These are phyloP conservation scores for Trichoplusia ni DNA, from an alignment of 1,140 invertebrate genomes.

Conservation along the genomic window DNA sequence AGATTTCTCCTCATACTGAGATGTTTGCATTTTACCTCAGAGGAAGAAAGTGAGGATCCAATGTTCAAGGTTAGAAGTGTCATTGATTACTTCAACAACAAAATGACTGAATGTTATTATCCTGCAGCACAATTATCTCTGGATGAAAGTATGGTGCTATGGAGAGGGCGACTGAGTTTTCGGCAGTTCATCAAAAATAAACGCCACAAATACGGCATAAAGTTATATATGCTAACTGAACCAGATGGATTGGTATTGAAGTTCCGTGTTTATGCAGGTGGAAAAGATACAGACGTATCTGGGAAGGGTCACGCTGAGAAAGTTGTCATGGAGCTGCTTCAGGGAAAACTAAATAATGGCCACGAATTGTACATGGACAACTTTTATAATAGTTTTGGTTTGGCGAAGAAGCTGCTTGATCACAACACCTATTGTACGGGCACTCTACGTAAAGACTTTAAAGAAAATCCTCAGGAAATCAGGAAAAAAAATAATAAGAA, in stretches of 20 bases:
- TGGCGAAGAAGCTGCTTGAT: neutral
- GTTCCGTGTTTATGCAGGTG: neutral
- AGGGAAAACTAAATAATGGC: neutral
- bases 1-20: conserved; percentile 52
- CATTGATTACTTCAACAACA: conserved; percentile 53
- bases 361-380: neutral
- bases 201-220: neutral
- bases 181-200: neutral
- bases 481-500: neutral
- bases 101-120: conserved; percentile 47
- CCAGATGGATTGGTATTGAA: neutral
- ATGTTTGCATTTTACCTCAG: conserved; percentile 48
- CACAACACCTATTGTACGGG: neutral
- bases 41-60: conserved; percentile 31
- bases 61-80: conserved; percentile 39
- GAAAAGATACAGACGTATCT: neutral
- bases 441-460: neutral
- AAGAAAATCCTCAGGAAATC: neutral
- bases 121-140: conserved; percentile 56
- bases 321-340: neutral
- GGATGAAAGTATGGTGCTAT: conserved; percentile 61
- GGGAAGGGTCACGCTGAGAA: neutral
- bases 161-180: neutral
- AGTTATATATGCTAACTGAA: neutral
- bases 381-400: neutral